Conservation (phyloP, 23 tunicate genomes). For the Ciona savignyi region DNA sequence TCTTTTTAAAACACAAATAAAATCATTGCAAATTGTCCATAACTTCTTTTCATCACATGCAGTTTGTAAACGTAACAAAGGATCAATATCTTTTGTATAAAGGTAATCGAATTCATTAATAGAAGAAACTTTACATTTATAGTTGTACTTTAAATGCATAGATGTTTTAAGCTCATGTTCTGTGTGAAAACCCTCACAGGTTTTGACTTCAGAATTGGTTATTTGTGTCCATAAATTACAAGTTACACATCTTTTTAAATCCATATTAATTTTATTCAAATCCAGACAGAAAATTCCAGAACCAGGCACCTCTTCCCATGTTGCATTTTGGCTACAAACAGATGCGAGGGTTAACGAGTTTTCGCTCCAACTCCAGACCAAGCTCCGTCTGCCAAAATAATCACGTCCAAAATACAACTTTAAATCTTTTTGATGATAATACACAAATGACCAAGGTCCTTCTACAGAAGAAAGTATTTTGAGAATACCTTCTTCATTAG, state of each 20-base stretch:
- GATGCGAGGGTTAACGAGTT: conserved; percentile 16
- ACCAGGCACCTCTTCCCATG: conserved; percentile 55
- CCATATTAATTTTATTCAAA: background rate
- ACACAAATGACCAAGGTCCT: conserved; percentile 80
- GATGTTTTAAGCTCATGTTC: background rate
- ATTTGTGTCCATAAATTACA: conserved; percentile 46
- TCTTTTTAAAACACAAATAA: conserved; percentile 15
- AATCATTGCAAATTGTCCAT: conserved; percentile 20
- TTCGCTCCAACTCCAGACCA: conserved; percentile 17
- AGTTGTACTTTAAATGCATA: background rate
- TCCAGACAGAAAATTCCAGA: conserved; percentile 42
- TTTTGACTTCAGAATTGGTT: conserved; percentile 6
- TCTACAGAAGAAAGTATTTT: conserved; percentile 21
- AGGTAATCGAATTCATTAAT: background rate
- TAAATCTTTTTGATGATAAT: conserved; percentile 28
- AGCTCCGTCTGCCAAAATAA: conserved; percentile 80
- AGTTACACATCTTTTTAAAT: background rate
- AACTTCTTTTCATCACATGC: conserved; percentile 10
- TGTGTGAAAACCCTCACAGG: background rate
- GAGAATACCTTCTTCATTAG: conserved; percentile 7
- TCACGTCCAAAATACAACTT: conserved; percentile 74
- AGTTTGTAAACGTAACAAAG: conserved; percentile 6
- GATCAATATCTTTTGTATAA: background rate
- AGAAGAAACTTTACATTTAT: no score
- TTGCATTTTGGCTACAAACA: background rate